Evolutionary conservation across 1,140 invertebrate species (phyloP), one percentile per base, ranked within the genome.

Genomic region (Drosophila pseudoananassae): DNA sequence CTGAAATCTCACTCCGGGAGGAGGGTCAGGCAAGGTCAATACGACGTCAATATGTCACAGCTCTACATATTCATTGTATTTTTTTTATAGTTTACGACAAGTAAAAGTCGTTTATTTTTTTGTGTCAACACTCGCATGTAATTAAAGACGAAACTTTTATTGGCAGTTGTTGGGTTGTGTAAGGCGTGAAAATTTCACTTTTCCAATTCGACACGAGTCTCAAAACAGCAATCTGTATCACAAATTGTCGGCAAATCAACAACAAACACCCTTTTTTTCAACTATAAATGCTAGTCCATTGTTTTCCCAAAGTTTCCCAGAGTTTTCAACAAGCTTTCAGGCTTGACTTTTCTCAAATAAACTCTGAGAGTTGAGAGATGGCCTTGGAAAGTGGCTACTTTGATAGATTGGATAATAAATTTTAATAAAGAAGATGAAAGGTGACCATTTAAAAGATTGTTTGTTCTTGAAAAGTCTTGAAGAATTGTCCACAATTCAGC

Each of bases 21-120:
- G 12, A 29, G 66, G 66, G 66, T 70, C 64, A 70, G 63, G 51
- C 66, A 70, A 69, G 66, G 66, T 70, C 66, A 65, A 66, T 45
- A 9, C 29, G 45, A 52, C n/a, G 46, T 51, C 33, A 49, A 64
- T 66, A 64, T 64, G 59, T 64, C 59, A 52, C 29, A 31, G 63
- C 33, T 12, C 64, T 45, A 14, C 59, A 31, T 31, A 56, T 49
- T 55, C 64, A 69, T 69, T 69, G n/a, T 56, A 49, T 69, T 55
- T 69, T 31, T 20, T 27, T 8, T 63, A 5, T 38, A 57, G 53
- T 20, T 40, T 45, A 23, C 25, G 38, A 23, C 49, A 14, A 53
- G 54, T 49, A 49, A 64, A 57, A 64, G 61, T 56, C 56, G 29
- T 50, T 12, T 9, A 0, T 14, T 36, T 69, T 69, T 38, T 47